Conservation (phyloP, 2,888 invertebrate species). For the Torymus texanus region DNA sequence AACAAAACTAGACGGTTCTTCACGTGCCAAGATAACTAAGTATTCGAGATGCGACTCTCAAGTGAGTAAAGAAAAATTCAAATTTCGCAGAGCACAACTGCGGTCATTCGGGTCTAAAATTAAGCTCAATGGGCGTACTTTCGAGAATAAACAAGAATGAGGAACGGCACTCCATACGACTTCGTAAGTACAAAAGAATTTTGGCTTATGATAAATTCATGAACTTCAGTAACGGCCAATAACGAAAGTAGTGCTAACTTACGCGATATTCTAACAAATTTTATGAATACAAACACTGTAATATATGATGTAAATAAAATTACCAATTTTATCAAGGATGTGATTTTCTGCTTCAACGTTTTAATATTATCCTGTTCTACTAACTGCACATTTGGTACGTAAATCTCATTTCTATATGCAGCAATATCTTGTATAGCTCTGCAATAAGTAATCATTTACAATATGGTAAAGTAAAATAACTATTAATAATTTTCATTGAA, state of each 20-base stretch:
- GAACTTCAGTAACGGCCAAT: not conserved
- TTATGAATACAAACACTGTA: too few relatives aligned
- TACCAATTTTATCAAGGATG: slow-evolving; percentile 50
- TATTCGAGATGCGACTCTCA: slow-evolving; percentile 17
- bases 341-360: slow-evolving; percentile 53
- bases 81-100: slow-evolving; percentile 1
- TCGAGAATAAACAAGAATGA: slow-evolving; percentile 26
- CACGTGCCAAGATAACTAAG: slow-evolving; percentile 53
- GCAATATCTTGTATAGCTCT: slow-evolving; percentile 52
- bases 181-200: slow-evolving; percentile 10
- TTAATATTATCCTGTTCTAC: slow-evolving; percentile 35
- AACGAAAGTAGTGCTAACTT: too few relatives aligned
- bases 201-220: not conserved
- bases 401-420: slow-evolving; percentile 44
- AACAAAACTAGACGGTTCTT: slow-evolving; percentile 28
- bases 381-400: slow-evolving; percentile 45
- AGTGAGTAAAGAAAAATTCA: slow-evolving; percentile 25
- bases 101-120: slow-evolving; percentile 25
- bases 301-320: not conserved
- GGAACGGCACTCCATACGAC: not conserved
- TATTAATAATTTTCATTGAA: slow-evolving; percentile 2
- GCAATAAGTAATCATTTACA: not conserved
- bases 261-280: too few relatives aligned
- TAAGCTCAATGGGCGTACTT: slow-evolving; percentile 13
- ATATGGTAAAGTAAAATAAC: not conserved